Base-by-base conservation (phyloP, 2,888 invertebrate species). In the Pandemis cinnamomeana region DNA sequence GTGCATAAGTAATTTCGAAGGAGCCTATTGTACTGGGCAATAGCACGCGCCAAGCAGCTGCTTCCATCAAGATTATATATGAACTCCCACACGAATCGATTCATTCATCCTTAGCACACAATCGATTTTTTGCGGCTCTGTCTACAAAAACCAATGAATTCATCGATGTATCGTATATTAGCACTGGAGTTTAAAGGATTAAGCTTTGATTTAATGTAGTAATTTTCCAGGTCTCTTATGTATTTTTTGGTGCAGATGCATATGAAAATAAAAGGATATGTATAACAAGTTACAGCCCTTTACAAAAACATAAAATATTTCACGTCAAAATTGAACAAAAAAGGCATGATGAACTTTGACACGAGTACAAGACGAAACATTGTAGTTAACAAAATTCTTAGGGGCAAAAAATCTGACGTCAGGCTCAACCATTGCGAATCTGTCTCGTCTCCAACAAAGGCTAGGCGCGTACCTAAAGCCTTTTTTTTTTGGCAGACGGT, bases 311-410 rank as follows among this genome's bases (percentile, higher is more conserved):
- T 46, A 3, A 66, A 46, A 46, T 60, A 66, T 71, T 72, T 53
- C 55, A 53, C 11, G 51, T 64, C 71, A 80, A 79, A 79, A 77
- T 62, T 75, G 68, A 76, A 82, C 83, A 81, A 74, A 71, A 71
- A 80, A 78, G 76, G 77, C 78, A 82, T 85, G 85, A 89, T 89
- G 91, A 92, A 90, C 92, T 90, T 89, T 91, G 91, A 91, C 91
- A 91, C 80, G 78, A 80, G 87, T 81, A 86, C 84, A 86, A 81
- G 82, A 82, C 72, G 77, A 78, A 86, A 87, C 87, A 89, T 80
- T 84, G 81, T 77, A 78, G 67, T 74, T 67, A 61, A 41, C 67
- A 62, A 70, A 81, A 82, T 83, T 87, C 85, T 86, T 83, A 2
- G 67, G 67, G 58, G 58, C 64, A 67, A 86, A 87, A 86, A 82